phyloP scores from a whole-genome alignment of 2,888 invertebrate species.

The Eubasilissa splendida region DNA sequence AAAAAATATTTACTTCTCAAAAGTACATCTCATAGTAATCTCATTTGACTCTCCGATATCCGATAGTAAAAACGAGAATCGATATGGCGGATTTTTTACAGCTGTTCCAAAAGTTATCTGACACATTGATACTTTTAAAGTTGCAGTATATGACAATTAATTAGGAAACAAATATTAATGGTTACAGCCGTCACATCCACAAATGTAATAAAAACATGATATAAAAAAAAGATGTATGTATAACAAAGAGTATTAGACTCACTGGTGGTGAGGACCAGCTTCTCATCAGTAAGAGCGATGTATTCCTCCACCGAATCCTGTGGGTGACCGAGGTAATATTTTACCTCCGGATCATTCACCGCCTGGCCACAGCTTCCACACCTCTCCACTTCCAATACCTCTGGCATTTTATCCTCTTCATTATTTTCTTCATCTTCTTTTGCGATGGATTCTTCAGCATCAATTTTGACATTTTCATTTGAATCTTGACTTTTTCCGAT shows the following conservation, averaged over 20 bases:
- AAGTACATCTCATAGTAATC: too few relatives aligned
- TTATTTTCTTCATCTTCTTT: constrained; percentile 9
- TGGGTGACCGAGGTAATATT: constrained; percentile 83
- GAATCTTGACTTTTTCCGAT: not conserved
- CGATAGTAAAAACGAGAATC: too few relatives aligned
- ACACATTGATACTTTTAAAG: too few relatives aligned
- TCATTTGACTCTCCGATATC: too few relatives aligned
- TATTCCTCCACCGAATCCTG: constrained; percentile 84
- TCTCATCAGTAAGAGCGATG: constrained; percentile 82
- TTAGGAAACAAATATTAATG: too few relatives aligned
- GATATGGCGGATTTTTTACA: too few relatives aligned
- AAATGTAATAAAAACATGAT: not conserved
- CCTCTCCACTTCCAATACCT: constrained; percentile 62
- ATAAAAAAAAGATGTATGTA: not conserved
- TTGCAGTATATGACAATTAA: too few relatives aligned
- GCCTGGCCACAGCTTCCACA: constrained; percentile 69
- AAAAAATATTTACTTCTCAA: too few relatives aligned
- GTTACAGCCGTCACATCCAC: too few relatives aligned
- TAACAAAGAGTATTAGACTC: constrained; percentile 60
- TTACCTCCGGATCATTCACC: constrained; percentile 69
- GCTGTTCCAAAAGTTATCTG: too few relatives aligned
- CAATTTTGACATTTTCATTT: constrained; percentile 19
- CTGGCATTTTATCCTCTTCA: constrained; percentile 21
- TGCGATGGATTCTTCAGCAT: constrained; percentile 4
- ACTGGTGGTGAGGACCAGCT: constrained; percentile 81